A percentile compares a stretch with the other conserved stretches of the same genome.
phyloP scores from a whole-genome alignment of 2,797 vertebrate species.

The Poecilia wingei region DNA sequence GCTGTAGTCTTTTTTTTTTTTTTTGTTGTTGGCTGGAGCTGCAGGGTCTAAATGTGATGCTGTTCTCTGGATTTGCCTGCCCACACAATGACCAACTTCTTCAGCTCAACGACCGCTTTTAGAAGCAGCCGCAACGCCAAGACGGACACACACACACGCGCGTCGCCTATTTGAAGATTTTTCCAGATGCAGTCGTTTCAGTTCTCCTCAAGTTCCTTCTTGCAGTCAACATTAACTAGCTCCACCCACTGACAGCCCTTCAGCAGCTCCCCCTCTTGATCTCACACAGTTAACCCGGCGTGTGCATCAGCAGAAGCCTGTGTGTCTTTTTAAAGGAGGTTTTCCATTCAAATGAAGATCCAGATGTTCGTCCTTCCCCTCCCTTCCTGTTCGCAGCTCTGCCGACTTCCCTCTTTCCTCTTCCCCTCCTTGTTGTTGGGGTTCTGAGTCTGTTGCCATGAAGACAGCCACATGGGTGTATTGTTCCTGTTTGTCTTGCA shows the following conservation, averaged over 20 bases:
- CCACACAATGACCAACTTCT: constrained; percentile 58
- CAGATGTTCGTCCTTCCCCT: constrained; percentile 32
- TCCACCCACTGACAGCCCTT: constrained; percentile 15
- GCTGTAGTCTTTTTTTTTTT: neutral
- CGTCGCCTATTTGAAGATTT: constrained; percentile 63
- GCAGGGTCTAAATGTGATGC: constrained; percentile 9
- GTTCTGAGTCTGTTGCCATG: constrained; percentile 83
- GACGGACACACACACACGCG: constrained; percentile 9
- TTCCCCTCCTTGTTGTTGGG: constrained; percentile 52
- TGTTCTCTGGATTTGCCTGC: constrained; percentile 59
- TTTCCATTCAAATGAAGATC: constrained; percentile 65
- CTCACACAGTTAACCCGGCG: constrained; percentile 47
- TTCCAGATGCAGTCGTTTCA: constrained; percentile 63
- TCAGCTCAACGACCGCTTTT: constrained; percentile 62
- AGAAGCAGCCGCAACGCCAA: constrained; percentile 49
- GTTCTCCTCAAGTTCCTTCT: constrained; percentile 57
- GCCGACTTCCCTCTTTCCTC: constrained; percentile 17
- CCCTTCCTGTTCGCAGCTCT: constrained; percentile 60
- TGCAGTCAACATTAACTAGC: constrained; percentile 56
- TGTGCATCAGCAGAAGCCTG: constrained; percentile 41
- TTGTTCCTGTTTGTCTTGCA: constrained; percentile 98
- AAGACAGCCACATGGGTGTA: constrained; percentile 97
- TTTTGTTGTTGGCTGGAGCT: constrained; percentile 9
- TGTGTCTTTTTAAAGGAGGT: constrained; percentile 63
- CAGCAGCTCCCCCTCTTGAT: constrained; percentile 36